phyloP scores from a whole-genome alignment of 2,113 vertebrate genomes.

The Chunga burmeisteri region DNA sequence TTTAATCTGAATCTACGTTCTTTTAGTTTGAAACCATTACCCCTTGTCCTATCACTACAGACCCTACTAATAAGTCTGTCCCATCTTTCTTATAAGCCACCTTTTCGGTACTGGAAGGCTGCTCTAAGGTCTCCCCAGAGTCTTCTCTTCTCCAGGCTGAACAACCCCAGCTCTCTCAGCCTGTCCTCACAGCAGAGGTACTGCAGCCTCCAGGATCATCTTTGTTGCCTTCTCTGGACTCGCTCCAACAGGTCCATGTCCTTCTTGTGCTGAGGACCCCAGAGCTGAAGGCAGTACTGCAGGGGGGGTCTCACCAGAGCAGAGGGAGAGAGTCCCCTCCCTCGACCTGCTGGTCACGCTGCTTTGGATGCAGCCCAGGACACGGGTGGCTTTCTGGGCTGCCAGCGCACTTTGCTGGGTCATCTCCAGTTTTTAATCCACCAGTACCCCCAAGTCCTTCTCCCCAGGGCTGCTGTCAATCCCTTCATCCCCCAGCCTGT shows the following conservation, averaged over 20 bases:
- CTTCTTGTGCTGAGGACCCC: background rate
- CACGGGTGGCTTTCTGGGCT: background rate
- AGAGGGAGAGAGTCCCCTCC: background rate
- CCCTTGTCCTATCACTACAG: background rate
- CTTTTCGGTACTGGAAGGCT: background rate
- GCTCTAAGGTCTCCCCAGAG: background rate
- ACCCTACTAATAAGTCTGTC: background rate
- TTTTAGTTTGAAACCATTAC: background rate
- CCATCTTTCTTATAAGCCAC: too few relatives aligned
- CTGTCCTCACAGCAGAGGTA: background rate
- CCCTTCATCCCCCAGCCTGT: background rate
- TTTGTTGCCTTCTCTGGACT: background rate
- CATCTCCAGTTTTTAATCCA: background rate
- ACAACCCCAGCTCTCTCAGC: background rate
- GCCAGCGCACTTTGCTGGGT: fast-evolving
- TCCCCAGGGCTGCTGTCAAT: background rate
- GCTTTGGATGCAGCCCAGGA: background rate
- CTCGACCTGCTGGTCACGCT: background rate
- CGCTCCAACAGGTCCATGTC: background rate
- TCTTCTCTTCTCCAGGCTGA: background rate
- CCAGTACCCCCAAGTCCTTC: background rate
- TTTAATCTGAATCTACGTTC: background rate
- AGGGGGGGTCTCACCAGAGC: background rate
- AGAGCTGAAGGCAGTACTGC: background rate
- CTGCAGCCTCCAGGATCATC: background rate